Conservation (phyloP, 2,113 vertebrate species). For the Haplochromis burtoni region DNA sequence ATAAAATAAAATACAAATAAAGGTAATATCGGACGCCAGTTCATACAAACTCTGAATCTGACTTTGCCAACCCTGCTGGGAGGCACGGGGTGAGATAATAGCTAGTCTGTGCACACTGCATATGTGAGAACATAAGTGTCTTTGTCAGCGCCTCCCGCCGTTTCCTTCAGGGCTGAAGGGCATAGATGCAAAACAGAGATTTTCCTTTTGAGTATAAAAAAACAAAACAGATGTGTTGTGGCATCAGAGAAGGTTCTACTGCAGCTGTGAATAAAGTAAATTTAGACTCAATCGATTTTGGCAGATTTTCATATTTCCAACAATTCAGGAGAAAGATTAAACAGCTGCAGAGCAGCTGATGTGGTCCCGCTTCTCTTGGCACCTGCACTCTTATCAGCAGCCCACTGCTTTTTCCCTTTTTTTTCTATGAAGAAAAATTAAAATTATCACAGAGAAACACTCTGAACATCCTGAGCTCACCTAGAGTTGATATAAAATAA, state of each 20-base stretch:
- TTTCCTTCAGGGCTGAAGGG: slow-evolving; percentile 3
- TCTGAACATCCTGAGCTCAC: slow-evolving; percentile 33
- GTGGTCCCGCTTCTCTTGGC: background rate
- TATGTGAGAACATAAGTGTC: slow-evolving; percentile 7
- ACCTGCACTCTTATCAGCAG: background rate
- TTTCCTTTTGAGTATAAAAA: background rate
- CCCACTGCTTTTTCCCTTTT: background rate
- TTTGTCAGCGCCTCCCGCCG: background rate
- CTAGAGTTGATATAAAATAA: slow-evolving; percentile 38
- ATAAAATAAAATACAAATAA: background rate
- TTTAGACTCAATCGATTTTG: background rate
- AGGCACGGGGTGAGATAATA: slow-evolving; percentile 23
- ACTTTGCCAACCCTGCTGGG: slow-evolving; percentile 4
- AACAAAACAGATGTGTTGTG: background rate
- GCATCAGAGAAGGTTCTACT: background rate
- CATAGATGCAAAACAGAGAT: background rate
- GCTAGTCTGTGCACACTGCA: background rate
- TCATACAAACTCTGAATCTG: background rate
- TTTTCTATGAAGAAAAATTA: background rate
- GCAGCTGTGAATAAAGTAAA: background rate
- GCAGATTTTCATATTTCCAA: background rate
- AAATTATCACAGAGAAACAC: slow-evolving; percentile 37
- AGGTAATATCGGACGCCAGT: background rate
- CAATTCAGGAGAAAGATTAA: background rate
- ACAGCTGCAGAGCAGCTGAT: background rate